A percentile compares a stretch with the other conserved stretches of the same genome.
These are phyloP conservation scores for Lasiurus borealis DNA, from an alignment of 2,113 vertebrate genomes.

Conservation along the genomic window DNA sequence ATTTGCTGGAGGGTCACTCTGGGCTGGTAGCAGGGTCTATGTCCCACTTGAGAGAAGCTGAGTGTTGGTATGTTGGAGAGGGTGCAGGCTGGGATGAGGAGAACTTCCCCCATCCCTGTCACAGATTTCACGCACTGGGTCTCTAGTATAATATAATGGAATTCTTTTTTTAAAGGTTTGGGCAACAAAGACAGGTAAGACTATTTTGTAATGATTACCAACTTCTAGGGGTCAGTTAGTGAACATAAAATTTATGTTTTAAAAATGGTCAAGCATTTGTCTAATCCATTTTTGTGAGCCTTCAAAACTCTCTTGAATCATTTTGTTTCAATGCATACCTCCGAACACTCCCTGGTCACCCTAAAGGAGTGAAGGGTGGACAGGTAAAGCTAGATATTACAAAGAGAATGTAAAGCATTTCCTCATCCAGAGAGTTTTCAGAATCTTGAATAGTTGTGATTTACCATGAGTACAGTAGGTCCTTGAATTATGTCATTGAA, in stretches of 20 bases:
- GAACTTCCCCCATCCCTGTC: too few relatives aligned
- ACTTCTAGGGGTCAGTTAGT: not conserved
- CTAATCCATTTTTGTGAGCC: not conserved
- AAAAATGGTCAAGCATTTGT: not conserved
- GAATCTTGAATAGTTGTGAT: conserved; percentile 9
- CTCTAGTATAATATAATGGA: not conserved
- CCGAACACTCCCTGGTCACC: not conserved
- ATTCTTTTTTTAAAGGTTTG: conserved; percentile 24
- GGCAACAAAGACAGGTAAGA: not conserved
- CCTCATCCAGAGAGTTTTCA: not conserved
- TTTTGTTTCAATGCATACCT: not conserved
- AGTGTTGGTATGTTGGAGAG: too few relatives aligned
- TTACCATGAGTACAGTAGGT: not conserved
- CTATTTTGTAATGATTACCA: conserved; percentile 7
- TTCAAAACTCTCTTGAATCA: not conserved
- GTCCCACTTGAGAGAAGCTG: too few relatives aligned
- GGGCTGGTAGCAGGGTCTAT: too few relatives aligned
- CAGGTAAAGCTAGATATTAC: not conserved
- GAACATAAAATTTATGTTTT: not conserved
- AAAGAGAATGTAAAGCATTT: not conserved
- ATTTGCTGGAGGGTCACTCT: too few relatives aligned
- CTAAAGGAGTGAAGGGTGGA: not conserved
- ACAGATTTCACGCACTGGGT: too few relatives aligned
- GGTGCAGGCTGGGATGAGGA: too few relatives aligned
- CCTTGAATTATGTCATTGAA: not conserved